Evolutionary conservation across 2,888 invertebrate species (phyloP).

Genomic region (Eugnorisma glareosa): DNA sequence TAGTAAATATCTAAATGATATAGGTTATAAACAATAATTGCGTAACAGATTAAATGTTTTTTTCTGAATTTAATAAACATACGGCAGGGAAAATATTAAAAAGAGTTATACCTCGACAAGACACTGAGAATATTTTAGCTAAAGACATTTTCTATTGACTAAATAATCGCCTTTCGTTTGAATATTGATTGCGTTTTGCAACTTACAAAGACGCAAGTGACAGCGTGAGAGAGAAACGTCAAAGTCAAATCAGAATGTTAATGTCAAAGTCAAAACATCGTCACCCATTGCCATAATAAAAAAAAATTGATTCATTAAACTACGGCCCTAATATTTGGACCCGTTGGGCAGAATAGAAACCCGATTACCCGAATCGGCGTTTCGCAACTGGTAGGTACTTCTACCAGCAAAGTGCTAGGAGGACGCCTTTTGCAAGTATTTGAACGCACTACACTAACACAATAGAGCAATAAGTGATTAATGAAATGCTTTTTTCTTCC

Average conservation of each 20-base stretch:
- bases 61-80: background rate
- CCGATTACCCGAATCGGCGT: background rate
- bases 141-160: constrained; percentile 82
- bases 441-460: background rate
- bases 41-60: constrained; percentile 76
- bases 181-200: constrained; percentile 54
- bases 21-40: constrained; percentile 86
- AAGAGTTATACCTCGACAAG: constrained; percentile 82
- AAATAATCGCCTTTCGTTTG: constrained; percentile 47
- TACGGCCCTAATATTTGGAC: background rate
- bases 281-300: background rate
- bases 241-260: constrained; percentile 31
- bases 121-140: constrained; percentile 89
- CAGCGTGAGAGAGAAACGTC: constrained; percentile 40
- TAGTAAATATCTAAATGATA: constrained; percentile 70
- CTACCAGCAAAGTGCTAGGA: background rate
- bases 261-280: constrained; percentile 19
- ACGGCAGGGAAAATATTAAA: background rate
- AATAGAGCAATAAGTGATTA: background rate
- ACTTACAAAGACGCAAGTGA: constrained; percentile 54
- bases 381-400: background rate
- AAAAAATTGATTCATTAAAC: background rate
- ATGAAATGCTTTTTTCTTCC: background rate
- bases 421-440: background rate
- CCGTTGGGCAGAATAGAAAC: background rate